Base-by-base conservation (phyloP, 2,888 invertebrate genomes). In the Drosophila austrosaltans region DNA sequence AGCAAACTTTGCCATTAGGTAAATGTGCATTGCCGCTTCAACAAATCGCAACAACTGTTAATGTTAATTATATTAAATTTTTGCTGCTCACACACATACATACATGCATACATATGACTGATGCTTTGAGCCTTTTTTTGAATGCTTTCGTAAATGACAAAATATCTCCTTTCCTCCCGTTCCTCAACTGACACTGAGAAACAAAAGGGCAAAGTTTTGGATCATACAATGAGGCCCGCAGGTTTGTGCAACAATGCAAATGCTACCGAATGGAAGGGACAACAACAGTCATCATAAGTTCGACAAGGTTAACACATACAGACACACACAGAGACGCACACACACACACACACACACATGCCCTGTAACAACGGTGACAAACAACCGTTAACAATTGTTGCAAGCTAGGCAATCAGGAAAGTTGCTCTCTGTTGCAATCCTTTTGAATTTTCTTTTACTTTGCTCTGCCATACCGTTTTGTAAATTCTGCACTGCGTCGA, bases 41-140 rank as follows among this genome's bases (percentile, higher is more conserved):
- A 82, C 76, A 72, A 69, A 79, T 79, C 69, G 66, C 69, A 66
- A 69, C 66, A 73, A 75, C 76, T 71, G 71, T 63, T 72, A 72
- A 87, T 76, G 78, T 75, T 80, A 80, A 78, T 80, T 78, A 71
- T 72, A 80, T 82, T 78, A 78, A 57, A 78, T 74, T 67, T 69
- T 62, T 48, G 16, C 44, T 30, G 10, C 25, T 40, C n/a, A n/a
- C 39, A 7, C 20, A 12, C 32, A 62, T 10, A 28, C 53, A 63
- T 42, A 30, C 22, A 39, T 5, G 39, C 36, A 59, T 53, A 53
- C n/a, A 48, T 36, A 42, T 30, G 54, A 1, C 4, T 42, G 59
- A 16, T 39, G n/a, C 48, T 48, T 28, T n/a, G 44, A 40, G 28
- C 62, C 68, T 42, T 32, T 44, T 44, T 69, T 58, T 30, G 48